Evolutionary conservation across 2,113 vertebrate genomes (phyloP).

Genomic region (Thamnophis sirtalis): DNA sequence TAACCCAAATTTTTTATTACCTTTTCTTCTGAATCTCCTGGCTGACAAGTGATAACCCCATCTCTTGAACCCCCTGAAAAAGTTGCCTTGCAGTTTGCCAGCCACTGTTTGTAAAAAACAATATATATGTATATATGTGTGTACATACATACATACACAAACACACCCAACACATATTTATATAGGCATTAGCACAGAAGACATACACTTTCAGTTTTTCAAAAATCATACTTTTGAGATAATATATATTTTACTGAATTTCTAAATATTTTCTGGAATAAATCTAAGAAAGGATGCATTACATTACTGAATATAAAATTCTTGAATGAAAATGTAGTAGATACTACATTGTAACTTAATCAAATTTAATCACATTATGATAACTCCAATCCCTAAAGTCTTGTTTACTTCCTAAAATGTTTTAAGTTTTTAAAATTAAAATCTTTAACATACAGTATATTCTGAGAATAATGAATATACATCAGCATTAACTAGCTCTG

Average conservation of each 20-base stretch:
- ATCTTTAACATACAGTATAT: background rate
- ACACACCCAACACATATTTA: background rate
- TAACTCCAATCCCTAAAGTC: background rate
- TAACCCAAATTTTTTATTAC: constrained; percentile 66
- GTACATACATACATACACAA: background rate
- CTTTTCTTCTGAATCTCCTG: constrained; percentile 97
- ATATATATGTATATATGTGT: background rate
- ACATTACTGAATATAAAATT: background rate
- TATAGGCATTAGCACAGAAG: background rate
- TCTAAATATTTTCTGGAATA: background rate
- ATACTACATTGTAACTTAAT: background rate
- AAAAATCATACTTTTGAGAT: background rate
- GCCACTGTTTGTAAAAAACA: constrained; percentile 78
- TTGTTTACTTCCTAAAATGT: background rate
- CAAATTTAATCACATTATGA: background rate
- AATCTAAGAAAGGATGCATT: background rate
- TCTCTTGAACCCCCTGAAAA: constrained; percentile 91
- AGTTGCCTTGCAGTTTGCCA: constrained; percentile 93
- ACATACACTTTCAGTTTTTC: background rate
- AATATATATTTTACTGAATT: background rate
- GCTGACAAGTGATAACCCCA: constrained; percentile 83
- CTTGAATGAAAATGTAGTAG: background rate
- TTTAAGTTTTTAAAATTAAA: background rate
- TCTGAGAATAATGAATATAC: background rate
- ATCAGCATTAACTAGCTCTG: background rate